phyloP scores from a whole-genome alignment of 2,113 vertebrate genomes.

The Maccullochella peelii region DNA sequence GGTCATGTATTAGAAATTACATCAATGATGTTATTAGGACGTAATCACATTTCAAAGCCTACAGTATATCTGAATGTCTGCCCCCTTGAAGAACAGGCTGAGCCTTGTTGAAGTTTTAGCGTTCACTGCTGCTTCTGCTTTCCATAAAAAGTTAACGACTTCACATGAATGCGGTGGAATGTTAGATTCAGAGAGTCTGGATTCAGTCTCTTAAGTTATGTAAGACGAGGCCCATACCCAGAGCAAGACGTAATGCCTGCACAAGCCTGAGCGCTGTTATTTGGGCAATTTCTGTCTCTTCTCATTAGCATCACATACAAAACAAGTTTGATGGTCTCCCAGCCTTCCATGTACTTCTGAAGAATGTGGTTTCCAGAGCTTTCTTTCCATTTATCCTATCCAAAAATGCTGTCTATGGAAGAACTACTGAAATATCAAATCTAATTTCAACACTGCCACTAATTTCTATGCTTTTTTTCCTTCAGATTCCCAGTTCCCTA shows the following conservation, averaged over 20 bases:
- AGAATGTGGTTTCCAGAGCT: slow-evolving; percentile 62
- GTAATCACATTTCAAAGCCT: slow-evolving; percentile 29
- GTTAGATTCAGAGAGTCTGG: slow-evolving; percentile 68
- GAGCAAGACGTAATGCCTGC: slow-evolving; percentile 73
- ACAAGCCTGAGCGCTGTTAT: slow-evolving; percentile 66
- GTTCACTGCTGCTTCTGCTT: slow-evolving; percentile 60
- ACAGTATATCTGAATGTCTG: slow-evolving; percentile 28
- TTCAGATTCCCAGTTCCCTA: slow-evolving; percentile 94
- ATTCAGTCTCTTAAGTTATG: slow-evolving; percentile 73
- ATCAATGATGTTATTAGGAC: slow-evolving; percentile 19
- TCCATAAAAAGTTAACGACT: slow-evolving; percentile 74
- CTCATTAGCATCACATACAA: slow-evolving; percentile 72
- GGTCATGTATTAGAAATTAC: slow-evolving; percentile 28
- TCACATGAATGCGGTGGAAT: slow-evolving; percentile 75
- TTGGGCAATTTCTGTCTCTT: slow-evolving; percentile 67
- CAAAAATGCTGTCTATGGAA: slow-evolving; percentile 18
- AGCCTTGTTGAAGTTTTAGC: slow-evolving; percentile 52
- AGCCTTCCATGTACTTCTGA: slow-evolving; percentile 50
- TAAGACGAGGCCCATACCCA: slow-evolving; percentile 74
- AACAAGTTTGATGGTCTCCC: slow-evolving; percentile 59
- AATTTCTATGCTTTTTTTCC: slow-evolving; percentile 41
- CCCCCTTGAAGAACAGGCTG: slow-evolving; percentile 44
- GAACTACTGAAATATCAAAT: background rate
- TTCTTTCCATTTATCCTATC: slow-evolving; percentile 35
- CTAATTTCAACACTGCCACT: slow-evolving; percentile 10